Conservation (phyloP, 2,888 invertebrate genomes). For the Sarcophaga caerulescens region DNA sequence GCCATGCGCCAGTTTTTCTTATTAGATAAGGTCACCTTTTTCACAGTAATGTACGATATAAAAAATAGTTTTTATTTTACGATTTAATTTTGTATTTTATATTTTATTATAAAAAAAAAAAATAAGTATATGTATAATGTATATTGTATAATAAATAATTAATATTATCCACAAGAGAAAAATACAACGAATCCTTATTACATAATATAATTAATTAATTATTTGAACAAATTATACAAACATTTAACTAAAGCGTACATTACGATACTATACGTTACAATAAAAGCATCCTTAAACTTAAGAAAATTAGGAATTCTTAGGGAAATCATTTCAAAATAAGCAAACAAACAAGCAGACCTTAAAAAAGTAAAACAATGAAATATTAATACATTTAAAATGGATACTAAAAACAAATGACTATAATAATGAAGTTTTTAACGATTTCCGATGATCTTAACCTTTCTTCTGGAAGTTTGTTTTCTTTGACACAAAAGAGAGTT, state of each 20-base stretch:
- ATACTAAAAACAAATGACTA: conserved; percentile 40
- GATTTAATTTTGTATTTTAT: conserved; percentile 18
- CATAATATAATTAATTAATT: conserved; percentile 30
- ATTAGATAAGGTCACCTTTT: too few species aligned
- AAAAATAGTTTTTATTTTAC: background rate
- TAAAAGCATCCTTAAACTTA: background rate
- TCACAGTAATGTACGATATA: background rate
- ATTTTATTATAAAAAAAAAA: conserved; percentile 53
- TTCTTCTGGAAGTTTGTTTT: conserved; percentile 7
- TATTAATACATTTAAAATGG: background rate
- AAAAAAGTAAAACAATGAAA: background rate
- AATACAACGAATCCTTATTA: conserved; percentile 37
- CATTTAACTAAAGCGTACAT: conserved; percentile 39
- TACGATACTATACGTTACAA: conserved; percentile 4
- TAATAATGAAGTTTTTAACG: conserved; percentile 4
- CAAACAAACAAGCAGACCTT: background rate
- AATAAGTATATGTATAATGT: conserved; percentile 6
- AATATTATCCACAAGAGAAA: conserved; percentile 53
- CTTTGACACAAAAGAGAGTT: conserved; percentile 15
- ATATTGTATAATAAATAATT: conserved; percentile 60
- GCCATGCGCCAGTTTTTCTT: too few species aligned
- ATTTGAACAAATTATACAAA: conserved; percentile 52
- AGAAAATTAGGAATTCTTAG: background rate
- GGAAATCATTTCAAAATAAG: background rate
- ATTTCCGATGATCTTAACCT: background rate